Evolutionary conservation across 2,797 vertebrate genomes (phyloP).

Genomic region (Danio kyathit): DNA sequence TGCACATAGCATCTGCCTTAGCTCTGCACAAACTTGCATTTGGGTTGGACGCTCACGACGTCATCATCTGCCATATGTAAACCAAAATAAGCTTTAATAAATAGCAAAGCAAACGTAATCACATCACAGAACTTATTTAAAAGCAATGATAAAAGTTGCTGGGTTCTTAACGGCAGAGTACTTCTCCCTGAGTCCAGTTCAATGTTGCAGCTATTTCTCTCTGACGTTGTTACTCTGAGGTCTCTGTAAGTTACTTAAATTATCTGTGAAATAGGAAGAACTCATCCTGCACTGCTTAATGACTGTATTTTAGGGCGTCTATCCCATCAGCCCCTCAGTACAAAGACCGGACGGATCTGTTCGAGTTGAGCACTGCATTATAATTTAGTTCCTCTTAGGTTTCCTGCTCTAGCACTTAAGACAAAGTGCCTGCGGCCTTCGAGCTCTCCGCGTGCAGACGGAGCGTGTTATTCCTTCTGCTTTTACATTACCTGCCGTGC

Average conservation of each 20-base stretch:
- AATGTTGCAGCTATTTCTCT: constrained; percentile 22
- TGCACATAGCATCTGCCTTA: constrained; percentile 42
- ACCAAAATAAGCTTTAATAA: background rate
- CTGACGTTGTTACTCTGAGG: constrained; percentile 45
- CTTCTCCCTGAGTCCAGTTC: constrained; percentile 31
- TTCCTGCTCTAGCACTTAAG: constrained; percentile 65
- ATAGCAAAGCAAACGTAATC: background rate
- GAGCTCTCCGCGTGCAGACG: constrained; percentile 35
- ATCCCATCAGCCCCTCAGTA: constrained; percentile 22
- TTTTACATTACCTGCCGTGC: constrained; percentile 49
- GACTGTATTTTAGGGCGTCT: constrained; percentile 59
- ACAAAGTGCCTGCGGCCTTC: constrained; percentile 51
- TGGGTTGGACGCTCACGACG: background rate
- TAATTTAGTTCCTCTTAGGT: constrained; percentile 66
- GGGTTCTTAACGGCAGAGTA: background rate
- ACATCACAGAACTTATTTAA: background rate
- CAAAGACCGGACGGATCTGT: constrained; percentile 47
- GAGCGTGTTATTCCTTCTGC: constrained; percentile 54
- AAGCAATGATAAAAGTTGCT: background rate
- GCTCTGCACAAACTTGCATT: constrained; percentile 19
- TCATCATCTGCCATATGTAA: background rate
- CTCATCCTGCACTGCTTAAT: constrained; percentile 52
- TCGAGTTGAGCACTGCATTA: constrained; percentile 59
- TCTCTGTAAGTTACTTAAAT: constrained; percentile 35
- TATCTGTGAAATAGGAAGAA: constrained; percentile 18